Conservation (phyloP, 2,113 vertebrate species). For the Bubo bubo region DNA sequence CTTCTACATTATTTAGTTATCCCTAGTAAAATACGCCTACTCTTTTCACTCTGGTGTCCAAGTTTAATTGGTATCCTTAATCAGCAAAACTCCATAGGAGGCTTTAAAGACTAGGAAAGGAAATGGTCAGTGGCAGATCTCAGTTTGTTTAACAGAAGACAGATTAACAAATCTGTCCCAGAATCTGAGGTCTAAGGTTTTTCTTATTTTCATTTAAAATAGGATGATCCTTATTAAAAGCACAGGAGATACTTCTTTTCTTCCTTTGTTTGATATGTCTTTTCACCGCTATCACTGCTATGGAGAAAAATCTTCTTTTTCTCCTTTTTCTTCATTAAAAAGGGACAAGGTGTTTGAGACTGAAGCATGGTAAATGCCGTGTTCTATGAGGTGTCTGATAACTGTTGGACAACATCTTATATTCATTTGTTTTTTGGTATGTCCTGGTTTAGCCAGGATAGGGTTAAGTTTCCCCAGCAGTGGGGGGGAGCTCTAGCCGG, state of each 20-base stretch:
- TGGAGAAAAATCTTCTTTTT: no score
- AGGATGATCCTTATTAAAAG: not conserved
- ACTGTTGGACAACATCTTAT: rapidly evolving
- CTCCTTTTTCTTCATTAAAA: not conserved
- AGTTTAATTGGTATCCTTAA: no score
- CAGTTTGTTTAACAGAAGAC: not conserved
- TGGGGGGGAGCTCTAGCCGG: no score
- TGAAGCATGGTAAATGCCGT: not conserved
- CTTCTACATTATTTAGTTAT: no score
- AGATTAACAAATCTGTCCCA: not conserved
- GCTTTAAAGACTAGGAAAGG: not conserved
- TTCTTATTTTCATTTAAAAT: not conserved
- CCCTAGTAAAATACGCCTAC: no score
- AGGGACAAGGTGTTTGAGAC: not conserved
- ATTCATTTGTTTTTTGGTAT: not conserved
- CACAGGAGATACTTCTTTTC: not conserved
- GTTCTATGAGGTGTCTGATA: not conserved
- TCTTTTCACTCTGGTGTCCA: no score
- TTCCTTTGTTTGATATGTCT: not conserved
- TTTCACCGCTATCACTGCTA: not conserved
- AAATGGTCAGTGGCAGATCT: not conserved
- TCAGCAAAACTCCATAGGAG: not conserved
- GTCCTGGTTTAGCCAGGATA: no score
- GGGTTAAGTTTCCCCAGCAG: no score
- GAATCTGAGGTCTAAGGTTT: not conserved